phyloP scores from a whole-genome alignment of 2,888 invertebrate species.

The Thymelicus sylvestris region DNA sequence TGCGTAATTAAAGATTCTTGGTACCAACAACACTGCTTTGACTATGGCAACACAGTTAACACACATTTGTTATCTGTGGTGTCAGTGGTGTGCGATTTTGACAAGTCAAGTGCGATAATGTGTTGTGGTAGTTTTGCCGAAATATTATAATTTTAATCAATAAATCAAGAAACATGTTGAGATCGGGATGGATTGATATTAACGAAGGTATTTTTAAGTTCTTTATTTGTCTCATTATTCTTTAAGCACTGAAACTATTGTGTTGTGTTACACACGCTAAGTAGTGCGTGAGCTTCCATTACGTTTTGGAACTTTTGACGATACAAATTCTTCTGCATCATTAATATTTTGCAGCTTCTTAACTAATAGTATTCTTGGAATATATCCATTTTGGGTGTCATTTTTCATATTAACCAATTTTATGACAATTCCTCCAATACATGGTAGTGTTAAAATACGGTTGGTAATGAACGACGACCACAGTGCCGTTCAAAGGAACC shows the following conservation, averaged over 20 bases:
- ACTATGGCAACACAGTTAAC: no score
- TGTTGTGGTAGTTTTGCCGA: constrained; percentile 14
- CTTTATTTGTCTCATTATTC: background rate
- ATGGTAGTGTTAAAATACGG: no score
- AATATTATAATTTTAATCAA: background rate
- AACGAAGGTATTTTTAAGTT: constrained; percentile 12
- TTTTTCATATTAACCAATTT: no score
- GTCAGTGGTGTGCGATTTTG: constrained; percentile 7
- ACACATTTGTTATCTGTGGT: background rate
- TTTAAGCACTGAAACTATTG: background rate
- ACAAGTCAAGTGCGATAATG: constrained; percentile 10
- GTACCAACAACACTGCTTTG: no score
- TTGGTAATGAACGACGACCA: no score
- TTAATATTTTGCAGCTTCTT: no score
- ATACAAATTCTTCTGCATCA: background rate
- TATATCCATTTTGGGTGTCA: no score
- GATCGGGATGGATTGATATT: constrained; percentile 3
- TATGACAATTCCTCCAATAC: no score
- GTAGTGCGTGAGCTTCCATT: constrained; percentile 9
- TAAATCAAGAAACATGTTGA: constrained; percentile 19
- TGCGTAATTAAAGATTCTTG: no score
- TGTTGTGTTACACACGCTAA: background rate
- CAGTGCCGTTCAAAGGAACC: no score
- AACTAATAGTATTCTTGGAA: no score
- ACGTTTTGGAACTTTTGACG: constrained; percentile 6